Conservation (phyloP, 2,888 invertebrate species). For the Tromatobia lineatoria region DNA sequence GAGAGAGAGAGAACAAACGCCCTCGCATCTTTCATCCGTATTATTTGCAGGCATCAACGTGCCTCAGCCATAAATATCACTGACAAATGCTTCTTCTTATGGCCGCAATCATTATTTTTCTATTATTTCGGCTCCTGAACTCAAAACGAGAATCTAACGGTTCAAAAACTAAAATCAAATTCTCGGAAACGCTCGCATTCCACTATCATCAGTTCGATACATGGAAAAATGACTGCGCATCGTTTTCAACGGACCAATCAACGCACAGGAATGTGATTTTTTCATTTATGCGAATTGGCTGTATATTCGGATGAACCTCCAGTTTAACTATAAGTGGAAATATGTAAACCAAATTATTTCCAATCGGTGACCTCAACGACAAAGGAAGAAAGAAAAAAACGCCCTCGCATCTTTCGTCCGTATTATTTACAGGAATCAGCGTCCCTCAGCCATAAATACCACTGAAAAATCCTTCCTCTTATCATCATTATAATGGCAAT, state of each 20-base stretch:
- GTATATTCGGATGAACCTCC: slow-evolving; percentile 74
- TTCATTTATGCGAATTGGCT: slow-evolving; percentile 68
- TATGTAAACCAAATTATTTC: slow-evolving; percentile 72
- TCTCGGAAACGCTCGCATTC: slow-evolving; percentile 8
- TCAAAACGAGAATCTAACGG: slow-evolving; percentile 2
- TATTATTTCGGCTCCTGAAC: not conserved
- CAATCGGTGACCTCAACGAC: not conserved
- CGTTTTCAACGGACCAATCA: not conserved
- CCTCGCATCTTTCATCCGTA: slow-evolving; percentile 12
- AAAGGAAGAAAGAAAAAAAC: not conserved
- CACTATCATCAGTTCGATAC: not conserved
- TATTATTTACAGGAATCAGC: slow-evolving; percentile 25
- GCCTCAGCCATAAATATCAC: slow-evolving; percentile 17
- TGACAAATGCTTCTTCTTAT: slow-evolving; percentile 13
- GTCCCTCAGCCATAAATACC: slow-evolving; percentile 9
- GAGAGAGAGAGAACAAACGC: too few relatives aligned
- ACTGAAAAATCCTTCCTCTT: slow-evolving; percentile 20
- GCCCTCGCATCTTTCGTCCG: not conserved
- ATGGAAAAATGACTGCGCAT: not conserved
- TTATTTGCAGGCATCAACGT: slow-evolving; percentile 34
- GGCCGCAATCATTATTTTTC: not conserved
- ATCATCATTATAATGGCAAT: not conserved
- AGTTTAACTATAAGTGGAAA: slow-evolving; percentile 79
- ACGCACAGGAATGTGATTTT: slow-evolving; percentile 44
- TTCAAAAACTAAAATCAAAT: slow-evolving; percentile 3